Conservation (phyloP, 2,113 vertebrate genomes). For the Scatophagus argus region DNA sequence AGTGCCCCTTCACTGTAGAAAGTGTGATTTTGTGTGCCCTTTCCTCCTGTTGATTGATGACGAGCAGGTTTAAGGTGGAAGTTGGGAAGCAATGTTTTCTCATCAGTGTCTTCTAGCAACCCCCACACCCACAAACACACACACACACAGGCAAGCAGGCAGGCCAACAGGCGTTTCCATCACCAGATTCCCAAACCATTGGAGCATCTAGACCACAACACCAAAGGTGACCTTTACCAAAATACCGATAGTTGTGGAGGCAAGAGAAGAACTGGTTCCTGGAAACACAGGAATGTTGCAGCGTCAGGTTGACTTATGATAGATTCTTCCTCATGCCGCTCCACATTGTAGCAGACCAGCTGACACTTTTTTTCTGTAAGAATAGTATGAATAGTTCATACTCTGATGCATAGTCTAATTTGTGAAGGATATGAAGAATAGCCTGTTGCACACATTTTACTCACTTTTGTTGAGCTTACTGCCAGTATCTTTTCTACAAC, state of each 20-base stretch:
- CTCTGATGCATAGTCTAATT: background rate
- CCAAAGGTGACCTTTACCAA: conserved; percentile 75
- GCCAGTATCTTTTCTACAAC: background rate
- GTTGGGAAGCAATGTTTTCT: conserved; percentile 48
- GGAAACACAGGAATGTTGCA: conserved; percentile 35
- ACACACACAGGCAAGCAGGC: no score
- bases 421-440: background rate
- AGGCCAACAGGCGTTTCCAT: conserved; percentile 63
- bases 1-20: conserved; percentile 19
- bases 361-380: conserved; percentile 7
- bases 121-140: no score
- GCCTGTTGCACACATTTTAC: background rate
- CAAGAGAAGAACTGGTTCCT: conserved; percentile 26
- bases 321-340: conserved; percentile 17
- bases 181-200: conserved; percentile 69
- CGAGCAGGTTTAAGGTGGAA: conserved; percentile 43
- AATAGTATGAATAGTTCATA: background rate
- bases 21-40: conserved; percentile 26
- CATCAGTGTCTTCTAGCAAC: conserved; percentile 44
- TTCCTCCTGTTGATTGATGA: conserved; percentile 61
- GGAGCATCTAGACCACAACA: conserved; percentile 58
- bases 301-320: conserved; percentile 52
- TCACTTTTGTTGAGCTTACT: background rate
- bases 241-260: conserved; percentile 24
- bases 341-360: conserved; percentile 19